Evolutionary conservation across 1,140 invertebrate species (phyloP).

Genomic region (Magallana angulata): DNA sequence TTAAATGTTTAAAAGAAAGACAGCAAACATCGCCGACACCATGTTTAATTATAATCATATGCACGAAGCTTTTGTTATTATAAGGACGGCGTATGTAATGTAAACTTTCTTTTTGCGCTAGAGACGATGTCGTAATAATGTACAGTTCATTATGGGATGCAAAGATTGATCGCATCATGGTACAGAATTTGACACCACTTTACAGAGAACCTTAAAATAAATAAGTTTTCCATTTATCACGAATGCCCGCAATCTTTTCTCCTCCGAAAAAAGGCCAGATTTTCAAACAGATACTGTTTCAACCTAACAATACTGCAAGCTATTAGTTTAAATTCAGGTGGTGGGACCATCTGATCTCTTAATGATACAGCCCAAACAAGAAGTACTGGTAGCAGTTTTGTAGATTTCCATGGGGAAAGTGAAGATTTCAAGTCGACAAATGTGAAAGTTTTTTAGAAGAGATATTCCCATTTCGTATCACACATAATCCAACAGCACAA

Average conservation of each 20-base stretch:
- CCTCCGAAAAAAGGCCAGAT: conserved; percentile 1
- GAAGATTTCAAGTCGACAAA: no score
- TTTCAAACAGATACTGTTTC: conserved; percentile 38
- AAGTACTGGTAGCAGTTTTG: background rate
- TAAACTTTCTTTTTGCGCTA: background rate
- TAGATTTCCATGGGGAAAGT: background rate
- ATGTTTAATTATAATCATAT: conserved; percentile 39
- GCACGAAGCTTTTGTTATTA: conserved; percentile 19
- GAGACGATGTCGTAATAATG: conserved; percentile 27
- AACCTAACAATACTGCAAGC: background rate
- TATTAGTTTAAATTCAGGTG: conserved; percentile 12
- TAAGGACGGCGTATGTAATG: background rate
- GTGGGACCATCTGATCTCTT: conserved; percentile 11
- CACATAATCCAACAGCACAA: conserved; percentile 16
- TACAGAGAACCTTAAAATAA: conserved; percentile 2
- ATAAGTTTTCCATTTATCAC: conserved; percentile 36
- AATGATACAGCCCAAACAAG: background rate
- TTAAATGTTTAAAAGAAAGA: conserved; percentile 30
- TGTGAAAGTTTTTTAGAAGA: no score
- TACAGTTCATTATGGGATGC: conserved; percentile 18
- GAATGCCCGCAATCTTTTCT: conserved; percentile 27
- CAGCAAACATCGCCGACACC: background rate
- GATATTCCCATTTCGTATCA: background rate
- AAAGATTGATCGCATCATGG: conserved; percentile 31
- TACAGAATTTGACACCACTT: conserved; percentile 34